Evolutionary conservation across 2,888 invertebrate genomes (phyloP), one percentile per base, ranked within the genome.

Genomic region (Zaprionus lineosus): DNA sequence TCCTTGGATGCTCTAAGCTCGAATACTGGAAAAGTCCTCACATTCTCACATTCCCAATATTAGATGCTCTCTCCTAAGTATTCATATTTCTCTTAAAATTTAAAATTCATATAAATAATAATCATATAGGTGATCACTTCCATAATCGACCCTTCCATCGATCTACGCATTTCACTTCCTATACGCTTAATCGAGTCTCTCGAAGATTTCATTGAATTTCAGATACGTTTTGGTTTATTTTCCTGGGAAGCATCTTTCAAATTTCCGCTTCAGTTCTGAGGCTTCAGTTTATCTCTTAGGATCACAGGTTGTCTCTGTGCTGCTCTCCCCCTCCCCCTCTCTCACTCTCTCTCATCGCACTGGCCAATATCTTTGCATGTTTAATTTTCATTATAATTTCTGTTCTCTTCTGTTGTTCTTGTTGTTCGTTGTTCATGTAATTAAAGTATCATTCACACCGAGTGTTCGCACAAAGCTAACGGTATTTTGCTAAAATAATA

Each of bases 391-490:
- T 66, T 66, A 72, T 66, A 66, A 66, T 61, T 40, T 70, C 52
- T 33, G 28, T 24, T 29, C 26, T 11, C 16, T 24, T 47, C 26
- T 18, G 21, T 40, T 39, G 6, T 48, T 96, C 11, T 29, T 53
- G 33, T 26, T 12, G 4, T 34, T 43, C 36, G 36, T 47, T 50
- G 57, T 57, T 51, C 56, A 31, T 67, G 82, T 68, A 84, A 81
- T 81, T 84, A 81, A 84, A 84, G 84, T 81, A 81, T 81, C 82
- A 81, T 81, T 82, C 81, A 84, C 81, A 81, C 82, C 82, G 84
- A 34, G 67, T 78, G 84, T 68, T 81, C 82, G 84, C 82, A 78
- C 82, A 84, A 69, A 72, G 57, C 82, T 82, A 81, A 81, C 81
- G 81, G 81, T 52, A 59, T 78, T 81, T 84, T 84, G 82, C 83